Evolutionary conservation across 2,888 invertebrate genomes (phyloP).

Genomic region (Graphium colonna): DNA sequence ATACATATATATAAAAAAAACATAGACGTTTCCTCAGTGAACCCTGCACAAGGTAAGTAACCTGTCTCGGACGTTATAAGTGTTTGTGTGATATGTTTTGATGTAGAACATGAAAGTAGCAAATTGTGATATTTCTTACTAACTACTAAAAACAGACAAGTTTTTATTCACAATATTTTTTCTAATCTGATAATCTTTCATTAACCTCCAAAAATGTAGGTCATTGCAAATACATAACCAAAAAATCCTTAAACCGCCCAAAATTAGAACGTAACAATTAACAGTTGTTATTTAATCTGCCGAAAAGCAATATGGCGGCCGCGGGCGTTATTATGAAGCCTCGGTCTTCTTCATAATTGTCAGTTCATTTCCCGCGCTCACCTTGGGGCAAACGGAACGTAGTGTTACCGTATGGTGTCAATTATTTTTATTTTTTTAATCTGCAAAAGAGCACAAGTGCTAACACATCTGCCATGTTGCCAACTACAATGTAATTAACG

Average conservation of each 20-base stretch:
- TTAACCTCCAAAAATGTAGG: neutral
- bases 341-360: constrained; percentile 29
- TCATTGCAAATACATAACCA: neutral
- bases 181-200: too few species aligned
- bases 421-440: constrained; percentile 16
- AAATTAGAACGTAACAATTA: constrained; percentile 19
- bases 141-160: too few species aligned
- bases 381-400: constrained; percentile 16
- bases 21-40: too few species aligned
- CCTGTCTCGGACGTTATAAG: too few species aligned
- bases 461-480: too few species aligned
- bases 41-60: too few species aligned
- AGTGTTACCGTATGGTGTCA: constrained; percentile 13
- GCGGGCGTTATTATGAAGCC: constrained; percentile 26
- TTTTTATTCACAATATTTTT: too few species aligned
- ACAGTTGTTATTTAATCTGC: constrained; percentile 15
- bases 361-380: constrained; percentile 28
- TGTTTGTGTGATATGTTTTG: too few species aligned
- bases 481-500: too few species aligned
- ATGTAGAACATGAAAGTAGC: too few species aligned
- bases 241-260: constrained; percentile 9
- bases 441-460: neutral
- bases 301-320: constrained; percentile 28
- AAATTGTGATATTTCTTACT: too few species aligned
- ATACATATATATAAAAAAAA: too few species aligned